Base-by-base conservation (phyloP, 2,113 vertebrate species). In the Oncorhynchus nerka region DNA sequence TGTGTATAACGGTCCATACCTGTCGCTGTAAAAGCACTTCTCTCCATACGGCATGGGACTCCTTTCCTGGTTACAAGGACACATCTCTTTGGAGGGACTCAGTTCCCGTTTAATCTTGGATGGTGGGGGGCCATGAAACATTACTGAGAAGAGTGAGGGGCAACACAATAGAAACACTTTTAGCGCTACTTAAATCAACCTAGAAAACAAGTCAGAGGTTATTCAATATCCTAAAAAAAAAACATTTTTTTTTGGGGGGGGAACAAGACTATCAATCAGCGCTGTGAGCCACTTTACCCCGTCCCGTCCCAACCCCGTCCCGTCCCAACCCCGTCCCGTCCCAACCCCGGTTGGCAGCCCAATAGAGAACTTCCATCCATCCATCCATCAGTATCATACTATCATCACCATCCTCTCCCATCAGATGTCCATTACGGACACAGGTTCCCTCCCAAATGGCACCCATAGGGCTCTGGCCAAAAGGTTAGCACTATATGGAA, bases 1-100 rank as follows among this genome's bases (percentile, higher is more conserved):
- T 28, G 3, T n/a, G 8, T 4, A 19, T 22, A 16, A 68, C n/a
- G 9, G 22, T 34, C 11, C 49, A 1, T 90, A 99, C 97, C 97
- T 98, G 94, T 97, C 97, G 93, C 95, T 98, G 95, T 97, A 98
- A 95, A 98, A 97, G 97, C 97, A 98, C 96, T 98, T 99, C 92
- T 99, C 97, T 94, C 94, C 94, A 45, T 96, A 98, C 89, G 91
- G 93, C 86, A 95, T 93, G 32, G 96, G 93, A 90, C 93, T 94
- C 92, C 95, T 92, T 87, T 97, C 94, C 1, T 95, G 96, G 88
- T 93, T 95, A 83, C 97, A 98, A 86, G 96, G 95, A 0, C 95
- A 96, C 77, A 96, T 90, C 86, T 97, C 95, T 0, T 94, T 95
- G 85, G 95, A 95, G 16, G 95, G 95, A 87, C 94, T 95, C 87